A percentile compares a stretch with the other conserved stretches of the same genome.
Conservation (phyloP, 2,797 vertebrate genomes). For the Gadopsis marmoratus region DNA sequence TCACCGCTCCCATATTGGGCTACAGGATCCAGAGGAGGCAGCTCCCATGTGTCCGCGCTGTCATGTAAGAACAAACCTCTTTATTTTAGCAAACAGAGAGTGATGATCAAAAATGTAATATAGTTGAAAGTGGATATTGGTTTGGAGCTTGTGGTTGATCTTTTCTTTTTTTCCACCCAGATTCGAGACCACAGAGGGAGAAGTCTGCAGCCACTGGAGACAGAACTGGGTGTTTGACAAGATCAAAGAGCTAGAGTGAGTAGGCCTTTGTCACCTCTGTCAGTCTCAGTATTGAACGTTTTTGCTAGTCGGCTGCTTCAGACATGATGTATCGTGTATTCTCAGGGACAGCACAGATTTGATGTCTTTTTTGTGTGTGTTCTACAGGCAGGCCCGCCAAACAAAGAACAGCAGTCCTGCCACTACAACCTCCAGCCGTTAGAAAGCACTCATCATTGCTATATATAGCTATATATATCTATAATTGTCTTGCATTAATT, state of each 20-base stretch:
- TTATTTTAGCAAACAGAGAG: background rate
- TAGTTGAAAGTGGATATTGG: background rate
- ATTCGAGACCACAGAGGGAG: conserved; percentile 76
- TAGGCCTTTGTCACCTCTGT: conserved; percentile 7
- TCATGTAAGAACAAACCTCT: conserved; percentile 72
- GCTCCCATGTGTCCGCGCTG: conserved; percentile 77
- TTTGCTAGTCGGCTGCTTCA: background rate
- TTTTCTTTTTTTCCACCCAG: conserved; percentile 38
- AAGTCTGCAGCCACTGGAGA: conserved; percentile 79
- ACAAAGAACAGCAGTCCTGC: background rate
- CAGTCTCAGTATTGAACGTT: background rate
- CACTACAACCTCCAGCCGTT: background rate
- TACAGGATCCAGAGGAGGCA: conserved; percentile 73
- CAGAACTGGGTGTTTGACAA: conserved; percentile 76
- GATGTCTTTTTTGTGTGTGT: conserved; percentile 37
- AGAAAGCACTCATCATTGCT: conserved; percentile 13
- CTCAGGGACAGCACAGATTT: background rate
- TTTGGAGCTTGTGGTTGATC: background rate
- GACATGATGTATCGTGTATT: background rate
- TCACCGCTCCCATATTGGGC: conserved; percentile 75
- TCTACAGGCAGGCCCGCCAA: conserved; percentile 55
- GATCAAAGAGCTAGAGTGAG: conserved; percentile 77
- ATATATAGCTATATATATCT: no score
- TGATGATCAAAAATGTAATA: background rate
- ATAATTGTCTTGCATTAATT: conserved; percentile 24